A percentile compares a stretch with the other conserved stretches of the same genome.
These are phyloP conservation scores for Chesias legatella DNA, from an alignment of 2,888 invertebrate genomes.

Conservation along the genomic window DNA sequence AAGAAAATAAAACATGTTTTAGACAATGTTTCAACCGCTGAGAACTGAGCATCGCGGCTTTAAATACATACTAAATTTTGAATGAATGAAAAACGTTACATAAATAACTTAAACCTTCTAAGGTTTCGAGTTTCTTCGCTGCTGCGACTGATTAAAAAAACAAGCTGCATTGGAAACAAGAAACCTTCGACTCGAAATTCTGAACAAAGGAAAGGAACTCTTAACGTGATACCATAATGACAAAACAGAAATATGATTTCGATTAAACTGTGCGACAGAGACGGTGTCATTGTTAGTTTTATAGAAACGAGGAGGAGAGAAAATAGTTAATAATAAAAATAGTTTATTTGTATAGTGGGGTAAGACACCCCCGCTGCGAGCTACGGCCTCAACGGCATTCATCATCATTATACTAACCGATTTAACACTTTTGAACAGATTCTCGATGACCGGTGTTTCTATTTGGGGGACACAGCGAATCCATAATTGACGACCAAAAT, in stretches of 20 bases:
- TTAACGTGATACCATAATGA: slow-evolving; percentile 79
- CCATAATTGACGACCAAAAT: slow-evolving; percentile 28
- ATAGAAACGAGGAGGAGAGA: slow-evolving; percentile 59
- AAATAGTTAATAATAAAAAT: slow-evolving; percentile 77
- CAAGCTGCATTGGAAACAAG: slow-evolving; percentile 73
- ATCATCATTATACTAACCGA: slow-evolving; percentile 81
- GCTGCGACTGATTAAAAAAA: slow-evolving; percentile 57
- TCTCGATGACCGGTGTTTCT: slow-evolving; percentile 61
- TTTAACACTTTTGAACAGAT: slow-evolving; percentile 80
- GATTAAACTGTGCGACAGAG: slow-evolving; percentile 71
- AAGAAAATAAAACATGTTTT: slow-evolving; percentile 30
- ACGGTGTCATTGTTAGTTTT: slow-evolving; percentile 43
- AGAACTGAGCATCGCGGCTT: neutral
- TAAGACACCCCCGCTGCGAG: slow-evolving; percentile 80
- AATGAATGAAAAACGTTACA: slow-evolving; percentile 31
- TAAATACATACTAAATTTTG: slow-evolving; percentile 25
- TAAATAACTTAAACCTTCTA: slow-evolving; percentile 33
- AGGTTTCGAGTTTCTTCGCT: slow-evolving; percentile 57
- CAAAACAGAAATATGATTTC: slow-evolving; percentile 81
- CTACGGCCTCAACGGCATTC: slow-evolving; percentile 74
- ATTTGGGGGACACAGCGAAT: slow-evolving; percentile 38
- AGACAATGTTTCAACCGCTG: slow-evolving; percentile 11
- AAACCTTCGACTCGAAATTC: slow-evolving; percentile 69
- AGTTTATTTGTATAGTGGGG: slow-evolving; percentile 80
- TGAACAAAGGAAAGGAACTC: slow-evolving; percentile 77